phyloP scores from a whole-genome alignment of 2,113 vertebrate species.

The Capreolus pygargus region DNA sequence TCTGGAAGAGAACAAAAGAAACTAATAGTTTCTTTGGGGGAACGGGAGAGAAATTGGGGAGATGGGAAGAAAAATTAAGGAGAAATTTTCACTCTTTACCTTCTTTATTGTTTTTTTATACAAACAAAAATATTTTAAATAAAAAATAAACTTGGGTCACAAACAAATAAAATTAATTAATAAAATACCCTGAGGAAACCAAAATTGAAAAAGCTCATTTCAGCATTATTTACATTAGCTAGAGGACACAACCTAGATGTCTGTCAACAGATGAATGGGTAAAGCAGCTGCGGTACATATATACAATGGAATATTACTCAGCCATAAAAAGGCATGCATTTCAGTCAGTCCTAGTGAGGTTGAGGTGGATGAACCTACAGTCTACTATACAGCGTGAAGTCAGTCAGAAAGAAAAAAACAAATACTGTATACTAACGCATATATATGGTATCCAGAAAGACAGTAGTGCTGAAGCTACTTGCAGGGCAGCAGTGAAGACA shows the following conservation, averaged over 20 bases:
- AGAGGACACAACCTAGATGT: neutral
- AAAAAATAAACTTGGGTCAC: neutral
- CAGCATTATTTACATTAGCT: neutral
- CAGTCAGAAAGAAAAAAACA: neutral
- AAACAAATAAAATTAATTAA: neutral
- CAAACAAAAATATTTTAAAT: neutral
- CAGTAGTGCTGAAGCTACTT: neutral
- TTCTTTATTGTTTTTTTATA: neutral
- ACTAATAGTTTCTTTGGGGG: neutral
- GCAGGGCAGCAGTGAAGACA: neutral
- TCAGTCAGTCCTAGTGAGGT: neutral
- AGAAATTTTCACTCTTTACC: neutral
- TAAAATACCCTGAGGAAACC: neutral
- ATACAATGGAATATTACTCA: neutral
- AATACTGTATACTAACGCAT: neutral
- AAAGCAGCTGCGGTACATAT: neutral
- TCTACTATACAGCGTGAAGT: neutral
- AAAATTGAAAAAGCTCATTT: neutral
- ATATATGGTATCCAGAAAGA: neutral
- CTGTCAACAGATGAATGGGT: neutral
- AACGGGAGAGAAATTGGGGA: neutral
- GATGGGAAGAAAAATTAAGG: neutral
- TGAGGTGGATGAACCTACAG: neutral
- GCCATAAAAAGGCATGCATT: neutral
- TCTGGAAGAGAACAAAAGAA: neutral